A percentile compares a stretch with the other conserved stretches of the same genome.
Conservation (phyloP, 2,797 vertebrate genomes). For the Acomys russatus region DNA sequence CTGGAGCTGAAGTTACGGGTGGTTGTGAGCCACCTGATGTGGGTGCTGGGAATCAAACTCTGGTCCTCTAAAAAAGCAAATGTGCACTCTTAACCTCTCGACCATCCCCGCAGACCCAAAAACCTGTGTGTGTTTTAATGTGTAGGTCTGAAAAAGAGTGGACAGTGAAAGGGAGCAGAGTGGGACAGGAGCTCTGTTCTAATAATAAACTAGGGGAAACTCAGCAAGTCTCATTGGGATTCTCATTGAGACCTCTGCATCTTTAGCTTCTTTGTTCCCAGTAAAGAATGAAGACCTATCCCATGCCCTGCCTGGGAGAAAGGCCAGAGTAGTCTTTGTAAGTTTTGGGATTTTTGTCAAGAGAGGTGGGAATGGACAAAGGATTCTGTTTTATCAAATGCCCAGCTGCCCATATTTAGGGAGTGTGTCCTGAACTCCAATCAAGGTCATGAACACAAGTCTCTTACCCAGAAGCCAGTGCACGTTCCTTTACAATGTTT, state of each 20-base stretch:
- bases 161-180: background rate
- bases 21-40: background rate
- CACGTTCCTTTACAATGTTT: background rate
- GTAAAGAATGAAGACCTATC: background rate
- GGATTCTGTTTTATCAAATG: background rate
- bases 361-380: background rate
- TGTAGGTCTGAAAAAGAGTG: background rate
- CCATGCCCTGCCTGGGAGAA: background rate
- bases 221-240: background rate
- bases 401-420: background rate
- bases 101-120: background rate
- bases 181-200: background rate
- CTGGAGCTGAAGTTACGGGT: background rate
- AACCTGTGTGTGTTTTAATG: background rate
- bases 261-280: background rate
- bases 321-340: background rate
- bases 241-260: background rate
- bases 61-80: background rate
- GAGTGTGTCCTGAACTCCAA: background rate
- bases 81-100: background rate
- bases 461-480: background rate
- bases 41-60: background rate
- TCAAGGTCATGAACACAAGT: background rate
- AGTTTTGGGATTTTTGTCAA: background rate
- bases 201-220: no score